Evolutionary conservation across 2,113 vertebrate genomes (phyloP).

Genomic region (Euleptes europaea): DNA sequence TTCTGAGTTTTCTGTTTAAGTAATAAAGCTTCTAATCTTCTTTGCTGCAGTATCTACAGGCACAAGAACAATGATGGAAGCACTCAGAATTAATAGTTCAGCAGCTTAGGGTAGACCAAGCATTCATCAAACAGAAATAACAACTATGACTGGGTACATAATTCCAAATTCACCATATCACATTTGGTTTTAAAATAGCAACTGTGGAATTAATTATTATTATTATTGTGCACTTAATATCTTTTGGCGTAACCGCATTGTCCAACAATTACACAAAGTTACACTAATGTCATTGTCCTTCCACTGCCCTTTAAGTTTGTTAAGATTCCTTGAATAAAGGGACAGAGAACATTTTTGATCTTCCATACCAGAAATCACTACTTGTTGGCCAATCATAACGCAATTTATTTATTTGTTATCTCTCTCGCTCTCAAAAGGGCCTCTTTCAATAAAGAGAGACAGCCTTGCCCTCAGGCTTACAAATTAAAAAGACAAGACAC

Average conservation of each 20-base stretch:
- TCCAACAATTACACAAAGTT: conserved; percentile 59
- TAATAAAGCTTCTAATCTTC: conserved; percentile 68
- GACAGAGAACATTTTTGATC: conserved; percentile 21
- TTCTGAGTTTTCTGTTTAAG: conserved; percentile 63
- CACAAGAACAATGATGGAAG: conserved; percentile 60
- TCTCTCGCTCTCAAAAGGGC: too few relatives aligned
- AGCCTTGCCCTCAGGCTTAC: too few relatives aligned
- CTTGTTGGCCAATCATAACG: too few relatives aligned
- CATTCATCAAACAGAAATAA: conserved; percentile 57
- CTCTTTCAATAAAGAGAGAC: too few relatives aligned
- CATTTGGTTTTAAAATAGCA: conserved; percentile 45
- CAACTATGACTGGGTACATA: conserved; percentile 31
- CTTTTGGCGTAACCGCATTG: conserved; percentile 51
- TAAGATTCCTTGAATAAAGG: conserved; percentile 20
- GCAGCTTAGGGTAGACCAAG: conserved; percentile 52
- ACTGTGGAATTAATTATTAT: conserved; percentile 64
- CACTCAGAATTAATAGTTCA: conserved; percentile 60
- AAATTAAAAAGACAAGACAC: too few relatives aligned
- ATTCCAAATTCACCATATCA: conserved; percentile 65
- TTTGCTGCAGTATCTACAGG: conserved; percentile 62
- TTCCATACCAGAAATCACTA: not conserved
- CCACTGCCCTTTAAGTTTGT: conserved; percentile 46
- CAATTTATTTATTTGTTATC: too few relatives aligned
- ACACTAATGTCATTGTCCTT: conserved; percentile 36
- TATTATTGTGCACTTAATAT: conserved; percentile 61